A percentile compares a stretch with the other conserved stretches of the same genome.
Evolutionary conservation across 2,888 invertebrate species (phyloP).

Genomic region (Eristalis tenax): DNA sequence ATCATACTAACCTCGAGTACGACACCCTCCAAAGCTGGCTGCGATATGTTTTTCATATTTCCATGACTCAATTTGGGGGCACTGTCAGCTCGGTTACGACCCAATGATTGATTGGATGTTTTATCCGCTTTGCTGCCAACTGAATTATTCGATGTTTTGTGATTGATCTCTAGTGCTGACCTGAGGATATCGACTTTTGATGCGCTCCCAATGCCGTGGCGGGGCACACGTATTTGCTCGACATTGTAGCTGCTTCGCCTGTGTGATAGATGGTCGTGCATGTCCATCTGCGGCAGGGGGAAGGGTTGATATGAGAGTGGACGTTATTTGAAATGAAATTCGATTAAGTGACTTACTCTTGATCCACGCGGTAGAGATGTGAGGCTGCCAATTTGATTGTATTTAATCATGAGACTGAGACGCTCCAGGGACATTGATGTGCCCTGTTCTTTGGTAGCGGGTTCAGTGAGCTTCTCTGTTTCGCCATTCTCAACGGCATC

Average conservation of each 20-base stretch:
- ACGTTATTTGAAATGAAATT: not conserved
- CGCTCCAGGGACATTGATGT: conserved; percentile 88
- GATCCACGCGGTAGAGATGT: conserved; percentile 87
- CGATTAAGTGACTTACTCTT: conserved; percentile 80
- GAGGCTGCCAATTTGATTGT: conserved; percentile 89
- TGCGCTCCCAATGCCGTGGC: conserved; percentile 80
- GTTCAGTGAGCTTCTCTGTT: conserved; percentile 86
- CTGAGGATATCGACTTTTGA: conserved; percentile 85
- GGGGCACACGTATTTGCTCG: conserved; percentile 79
- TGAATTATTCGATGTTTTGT: conserved; percentile 82
- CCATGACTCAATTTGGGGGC: conserved; percentile 84
- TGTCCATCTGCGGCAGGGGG: conserved; percentile 78
- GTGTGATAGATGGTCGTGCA: conserved; percentile 81
- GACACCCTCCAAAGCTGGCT: conserved; percentile 83
- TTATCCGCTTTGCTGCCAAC: conserved; percentile 81
- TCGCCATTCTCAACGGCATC: conserved; percentile 83
- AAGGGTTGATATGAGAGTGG: conserved; percentile 2
- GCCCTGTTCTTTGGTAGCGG: conserved; percentile 86
- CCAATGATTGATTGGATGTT: conserved; percentile 84
- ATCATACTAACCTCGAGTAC: conserved; percentile 83
- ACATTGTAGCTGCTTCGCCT: conserved; percentile 81
- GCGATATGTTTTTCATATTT: conserved; percentile 84
- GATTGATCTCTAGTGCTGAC: conserved; percentile 87
- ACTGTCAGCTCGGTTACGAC: conserved; percentile 83
- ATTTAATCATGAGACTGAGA: conserved; percentile 88